Base-by-base conservation (phyloP, 2,797 vertebrate genomes). In the Premnoplex brunnescens region DNA sequence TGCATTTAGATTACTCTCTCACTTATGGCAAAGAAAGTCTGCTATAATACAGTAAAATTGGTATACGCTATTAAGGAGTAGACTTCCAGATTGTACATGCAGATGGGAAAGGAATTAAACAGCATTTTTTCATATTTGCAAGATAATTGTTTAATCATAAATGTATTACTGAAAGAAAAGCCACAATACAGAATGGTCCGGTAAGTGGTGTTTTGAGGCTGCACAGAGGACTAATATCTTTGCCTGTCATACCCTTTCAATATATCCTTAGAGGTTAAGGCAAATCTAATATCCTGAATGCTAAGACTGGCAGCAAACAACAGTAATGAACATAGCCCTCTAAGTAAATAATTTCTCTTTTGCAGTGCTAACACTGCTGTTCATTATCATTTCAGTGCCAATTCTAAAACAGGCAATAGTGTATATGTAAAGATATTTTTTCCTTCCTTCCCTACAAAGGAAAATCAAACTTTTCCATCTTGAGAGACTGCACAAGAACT, bases 321-420 rank as follows among this genome's bases (percentile, higher is more conserved):
- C 28, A 73, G 28, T 48, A 75, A 81, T 34, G 55, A 86, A 41
- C 39, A 28, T 14, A 78, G 13, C 7, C 56, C 14, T 69, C 14
- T 62, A 58, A 84, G 51, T 74, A 93, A 95, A 91, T 68, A 26
- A 62, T 41, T 75, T 88, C 58, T 92, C 36, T 66, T 90, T 93
- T 93, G 56, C 26, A 67, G 34, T 86, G 63, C 34, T 66, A 94
- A 90, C 2, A 2, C 11, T 64, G 14, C 5, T 78, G 10, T 69
- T 89, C 43, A 55, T 86, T 73, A 49, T 51, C 39, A 66, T 66
- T 84, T 84, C 34, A 59, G 21, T 75, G 28, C 16, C 10, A n/a
- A 24, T 69, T 82, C 37, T 88, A 76, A 69, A 83, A 44, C 13
- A 74, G 7, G 16, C 14, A 80, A 55, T 28, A 84, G 7, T 69